Percentiles rank a stretch among this genome's conserved stretches.
These are phyloP conservation scores for Bugula neritina DNA, from an alignment of 2,888 invertebrate genomes.

Conservation along the genomic window DNA sequence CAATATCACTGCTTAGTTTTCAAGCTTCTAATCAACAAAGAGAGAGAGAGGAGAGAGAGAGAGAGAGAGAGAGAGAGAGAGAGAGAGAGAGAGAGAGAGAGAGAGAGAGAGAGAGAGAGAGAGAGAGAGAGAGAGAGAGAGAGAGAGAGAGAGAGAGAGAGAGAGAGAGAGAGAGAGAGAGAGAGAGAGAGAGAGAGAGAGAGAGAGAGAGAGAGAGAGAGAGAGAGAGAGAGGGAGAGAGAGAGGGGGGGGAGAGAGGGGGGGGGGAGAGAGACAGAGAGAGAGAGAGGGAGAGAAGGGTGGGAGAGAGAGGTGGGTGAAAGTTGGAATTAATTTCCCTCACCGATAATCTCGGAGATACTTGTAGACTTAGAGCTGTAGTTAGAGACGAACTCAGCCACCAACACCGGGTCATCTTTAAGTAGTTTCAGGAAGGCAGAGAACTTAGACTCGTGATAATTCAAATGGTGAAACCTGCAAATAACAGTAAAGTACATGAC, in stretches of 20 bases:
- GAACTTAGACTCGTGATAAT: conserved; percentile 69
- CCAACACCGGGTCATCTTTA: conserved; percentile 64
- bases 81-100: too few relatives aligned
- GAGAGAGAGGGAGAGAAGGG: conserved; percentile 13
- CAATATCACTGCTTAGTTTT: too few relatives aligned
- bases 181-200: conserved; percentile 27
- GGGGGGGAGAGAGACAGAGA: conserved; percentile 29
- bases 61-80: too few relatives aligned
- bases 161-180: too few relatives aligned
- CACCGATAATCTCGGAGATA: conserved; percentile 32
- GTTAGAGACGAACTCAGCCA: conserved; percentile 64
- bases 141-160: too few relatives aligned
- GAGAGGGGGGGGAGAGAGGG: too few relatives aligned
- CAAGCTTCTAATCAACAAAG: too few relatives aligned
- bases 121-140: too few relatives aligned
- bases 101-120: too few relatives aligned
- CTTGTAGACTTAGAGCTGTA: conserved; percentile 32
- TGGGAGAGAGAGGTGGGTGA: neutral
- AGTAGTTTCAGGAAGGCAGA: conserved; percentile 66
- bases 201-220: conserved; percentile 28
- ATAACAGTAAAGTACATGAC: too few relatives aligned
- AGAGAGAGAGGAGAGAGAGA: too few relatives aligned
- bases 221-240: conserved; percentile 27
- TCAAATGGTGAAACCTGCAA: conserved; percentile 75
- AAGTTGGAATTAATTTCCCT: conserved; percentile 30